Percentiles rank a stretch among this genome's conserved stretches.
These are phyloP conservation scores for Poecile atricapillus DNA, from an alignment of 2,113 vertebrate species.

Conservation along the genomic window DNA sequence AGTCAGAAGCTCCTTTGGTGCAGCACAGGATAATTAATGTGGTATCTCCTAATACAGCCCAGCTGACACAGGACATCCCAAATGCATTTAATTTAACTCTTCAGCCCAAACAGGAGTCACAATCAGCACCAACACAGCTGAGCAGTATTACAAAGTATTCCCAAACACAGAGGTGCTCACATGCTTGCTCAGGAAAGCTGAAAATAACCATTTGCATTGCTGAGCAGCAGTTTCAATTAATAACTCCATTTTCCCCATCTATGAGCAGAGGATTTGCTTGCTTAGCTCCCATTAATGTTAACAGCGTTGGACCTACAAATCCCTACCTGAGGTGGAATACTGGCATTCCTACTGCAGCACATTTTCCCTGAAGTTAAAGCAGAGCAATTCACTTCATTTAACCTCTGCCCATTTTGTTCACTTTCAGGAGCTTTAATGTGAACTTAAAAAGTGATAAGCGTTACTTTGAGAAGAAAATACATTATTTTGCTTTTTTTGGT, in stretches of 20 bases:
- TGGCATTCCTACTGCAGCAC: background rate
- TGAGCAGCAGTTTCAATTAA: constrained; percentile 39
- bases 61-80: background rate
- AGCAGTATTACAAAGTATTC: background rate
- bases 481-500: background rate
- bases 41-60: background rate
- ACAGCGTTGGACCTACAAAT: background rate
- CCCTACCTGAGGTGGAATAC: background rate
- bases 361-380: background rate
- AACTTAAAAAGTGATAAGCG: background rate
- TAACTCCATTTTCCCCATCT: constrained; percentile 2
- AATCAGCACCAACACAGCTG: background rate
- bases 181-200: background rate
- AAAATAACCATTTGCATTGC: constrained; percentile 5
- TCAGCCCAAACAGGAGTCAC: background rate
- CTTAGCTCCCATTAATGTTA: background rate
- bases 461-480: background rate
- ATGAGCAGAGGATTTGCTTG: constrained; percentile 4
- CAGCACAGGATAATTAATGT: background rate
- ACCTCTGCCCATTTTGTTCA: background rate
- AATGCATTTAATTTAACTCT: background rate
- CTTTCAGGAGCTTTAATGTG: background rate
- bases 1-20: background rate
- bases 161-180: background rate
- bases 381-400: background rate